Evolutionary conservation across 2,113 vertebrate genomes (phyloP), one percentile per base, ranked within the genome.

Genomic region (Ia io): DNA sequence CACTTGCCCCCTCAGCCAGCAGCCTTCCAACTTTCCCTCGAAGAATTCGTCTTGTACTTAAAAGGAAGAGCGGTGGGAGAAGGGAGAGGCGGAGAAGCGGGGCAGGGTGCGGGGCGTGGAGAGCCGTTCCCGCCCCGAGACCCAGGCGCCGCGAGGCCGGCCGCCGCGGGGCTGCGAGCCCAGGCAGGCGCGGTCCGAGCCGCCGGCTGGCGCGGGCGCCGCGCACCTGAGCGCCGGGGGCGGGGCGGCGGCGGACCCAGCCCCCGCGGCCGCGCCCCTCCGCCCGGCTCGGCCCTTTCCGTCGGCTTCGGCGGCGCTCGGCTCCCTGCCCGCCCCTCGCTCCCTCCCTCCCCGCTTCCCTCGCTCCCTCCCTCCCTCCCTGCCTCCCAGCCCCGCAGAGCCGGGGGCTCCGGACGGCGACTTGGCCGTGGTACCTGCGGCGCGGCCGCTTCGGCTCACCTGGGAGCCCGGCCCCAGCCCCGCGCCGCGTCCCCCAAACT

Each of bases 231-330:
- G 94, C 96, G 84, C 90, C 49, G 74, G 76, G 90, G 93, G 86
- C 88, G 91, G 93, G 95, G 95, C 96, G 80, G 84, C 42, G 51
- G 11, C 70, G 71, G 37, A 23, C 89, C 71, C 67, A 61, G 44
- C 94, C 30, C 93, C 85, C 69, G 84, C 30, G 49, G 94, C 93
- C 90, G 84, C 63, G 91, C 96, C 95, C 97, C 90, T 87, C 90
- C 84, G 86, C 92, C 87, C 56, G 89, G 74, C 95, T 98, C 98
- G 98, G 98, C 95, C 93, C 94, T 97, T 98, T 98, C 98, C 98
- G 98, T 63, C 83, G 71, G 90, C 96, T 96, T 98, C 98, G 98
- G 97, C 96, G 76, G 42, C 42, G 93, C 92, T 97, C 97, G 97
- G 86, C 77, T 91, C 79, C 65, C 78, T 84, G 65, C 92, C 84